Evolutionary conservation across 2,797 vertebrate genomes (phyloP).

Genomic region (Sebastes vulpes): DNA sequence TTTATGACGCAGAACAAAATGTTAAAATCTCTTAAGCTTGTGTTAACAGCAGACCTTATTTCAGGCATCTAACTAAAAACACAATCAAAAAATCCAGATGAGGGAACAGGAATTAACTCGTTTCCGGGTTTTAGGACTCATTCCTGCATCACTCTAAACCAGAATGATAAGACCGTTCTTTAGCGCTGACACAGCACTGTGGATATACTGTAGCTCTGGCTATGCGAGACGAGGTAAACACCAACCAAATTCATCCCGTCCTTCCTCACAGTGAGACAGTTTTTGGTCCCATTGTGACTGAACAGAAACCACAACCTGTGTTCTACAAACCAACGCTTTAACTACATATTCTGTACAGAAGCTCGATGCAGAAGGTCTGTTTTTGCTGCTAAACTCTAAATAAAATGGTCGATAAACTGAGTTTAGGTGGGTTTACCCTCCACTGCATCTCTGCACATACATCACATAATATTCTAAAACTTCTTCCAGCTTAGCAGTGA

Average conservation of each 20-base stretch:
- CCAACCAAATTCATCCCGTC: background rate
- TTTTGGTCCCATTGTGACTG: background rate
- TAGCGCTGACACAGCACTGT: background rate
- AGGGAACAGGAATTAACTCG: no score
- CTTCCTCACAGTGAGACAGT: background rate
- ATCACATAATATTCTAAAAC: background rate
- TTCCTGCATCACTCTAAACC: background rate
- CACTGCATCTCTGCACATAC: background rate
- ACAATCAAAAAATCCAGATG: no score
- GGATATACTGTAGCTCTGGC: background rate
- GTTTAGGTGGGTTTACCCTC: background rate
- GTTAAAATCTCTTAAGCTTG: no score
- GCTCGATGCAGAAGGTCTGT: no score
- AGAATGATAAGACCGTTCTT: background rate
- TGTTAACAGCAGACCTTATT: no score
- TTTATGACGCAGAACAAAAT: no score
- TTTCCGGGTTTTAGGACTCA: no score
- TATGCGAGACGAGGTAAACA: background rate
- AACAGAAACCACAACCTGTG: background rate
- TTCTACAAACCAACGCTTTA: background rate
- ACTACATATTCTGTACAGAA: background rate
- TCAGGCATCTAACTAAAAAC: no score
- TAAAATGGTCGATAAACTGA: background rate
- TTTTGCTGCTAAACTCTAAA: no score
- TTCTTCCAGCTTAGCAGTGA: background rate